Base-by-base conservation (phyloP, 2,888 invertebrate genomes). In the Nomada hirtipes region DNA sequence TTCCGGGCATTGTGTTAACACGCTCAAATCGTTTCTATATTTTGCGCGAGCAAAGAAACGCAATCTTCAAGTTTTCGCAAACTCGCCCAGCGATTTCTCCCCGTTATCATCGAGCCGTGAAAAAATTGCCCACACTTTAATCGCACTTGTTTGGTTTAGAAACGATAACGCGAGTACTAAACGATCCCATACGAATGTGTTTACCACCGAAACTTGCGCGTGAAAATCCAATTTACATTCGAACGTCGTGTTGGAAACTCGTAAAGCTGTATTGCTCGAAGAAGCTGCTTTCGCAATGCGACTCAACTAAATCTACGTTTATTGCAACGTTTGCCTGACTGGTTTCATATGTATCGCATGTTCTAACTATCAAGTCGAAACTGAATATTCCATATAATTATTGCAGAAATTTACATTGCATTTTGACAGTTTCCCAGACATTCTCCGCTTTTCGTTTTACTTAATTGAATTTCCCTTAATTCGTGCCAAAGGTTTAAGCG, bases 101-200 rank as follows among this genome's bases (percentile, higher is more conserved):
- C 71, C 68, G 83, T 85, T 79, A 79, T 68, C 86, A 60, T 65
- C 73, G 75, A 81, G 76, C 75, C 65, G 85, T 83, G 82, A 85
- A 88, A 79, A 72, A 82, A 85, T 88, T 86, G 85, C 83, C 83
- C 65, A 79, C 86, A 82, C 88, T 86, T 88, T 86, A 85, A 83
- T 82, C 78, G 78, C 80, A 61, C 80, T 80, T 79, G 85, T 88
- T 85, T 85, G 88, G 79, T 73, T 85, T 88, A 86, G 80, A 71
- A 78, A 79, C 82, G 82, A 83, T 84, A 88, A 85, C 71, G 81
- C 85, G 85, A 83, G 82, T 86, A 78, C 88, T 88, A 89, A 90
- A 85, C 88, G 89, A 84, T 87, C 84, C 79, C 87, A 84, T 89
- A 90, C 87, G 86, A 91, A 91, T 90, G 90, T 92, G 91, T 92